phyloP scores from a whole-genome alignment of 23 tunicate genomes.

The Botrylloides violaceus region DNA sequence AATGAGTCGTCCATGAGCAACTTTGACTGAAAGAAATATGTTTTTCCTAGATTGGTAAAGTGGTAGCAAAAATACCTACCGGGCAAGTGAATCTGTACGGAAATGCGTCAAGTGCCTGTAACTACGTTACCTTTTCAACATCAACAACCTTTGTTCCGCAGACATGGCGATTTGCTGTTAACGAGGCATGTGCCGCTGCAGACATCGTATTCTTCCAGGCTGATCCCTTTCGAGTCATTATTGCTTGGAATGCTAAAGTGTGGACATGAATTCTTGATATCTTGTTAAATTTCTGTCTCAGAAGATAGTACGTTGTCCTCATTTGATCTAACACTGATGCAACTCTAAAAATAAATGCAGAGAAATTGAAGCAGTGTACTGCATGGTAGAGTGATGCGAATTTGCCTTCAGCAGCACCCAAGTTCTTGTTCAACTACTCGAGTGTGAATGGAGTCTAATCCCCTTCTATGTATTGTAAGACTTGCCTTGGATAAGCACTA shows the following conservation, averaged over 20 bases:
- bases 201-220: conserved; percentile 90
- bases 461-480: too few species aligned
- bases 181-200: conserved; percentile 86
- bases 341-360: too few species aligned
- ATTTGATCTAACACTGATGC: conserved; percentile 89
- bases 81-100: too few species aligned
- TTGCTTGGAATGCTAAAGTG: conserved; percentile 96
- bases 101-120: background rate
- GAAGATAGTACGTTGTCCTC: conserved; percentile 42
- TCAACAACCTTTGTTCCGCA: conserved; percentile 73
- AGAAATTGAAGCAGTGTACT: too few species aligned
- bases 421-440: too few species aligned
- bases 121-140: conserved; percentile 25
- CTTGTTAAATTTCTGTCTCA: conserved; percentile 20
- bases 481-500: conserved; percentile 18
- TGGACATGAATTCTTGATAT: conserved; percentile 85
- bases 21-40: conserved; percentile 27
- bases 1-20: conserved; percentile 69
- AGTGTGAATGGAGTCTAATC: too few species aligned
- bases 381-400: too few species aligned
- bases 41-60: too few species aligned
- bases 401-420: too few species aligned
- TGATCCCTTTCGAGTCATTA: conserved; percentile 49
- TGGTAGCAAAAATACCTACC: too few species aligned
- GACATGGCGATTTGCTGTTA: conserved; percentile 88